Evolutionary conservation across 2,113 vertebrate genomes (phyloP), one percentile per base, ranked within the genome.

Genomic region (Bufo gargarizans): DNA sequence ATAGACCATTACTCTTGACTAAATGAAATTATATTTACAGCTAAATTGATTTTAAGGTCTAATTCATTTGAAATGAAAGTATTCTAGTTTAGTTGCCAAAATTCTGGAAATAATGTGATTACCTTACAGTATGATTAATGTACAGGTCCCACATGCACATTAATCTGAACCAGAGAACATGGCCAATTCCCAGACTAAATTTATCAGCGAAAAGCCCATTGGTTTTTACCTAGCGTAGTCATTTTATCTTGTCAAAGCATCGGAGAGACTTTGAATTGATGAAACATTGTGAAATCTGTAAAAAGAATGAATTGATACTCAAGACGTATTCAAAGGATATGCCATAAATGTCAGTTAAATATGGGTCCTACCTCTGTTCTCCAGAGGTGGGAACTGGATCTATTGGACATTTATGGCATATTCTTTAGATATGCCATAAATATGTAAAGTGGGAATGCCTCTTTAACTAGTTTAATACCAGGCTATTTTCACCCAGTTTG

Each of bases 131-230:
- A 61, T 19, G 79, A 81, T 81, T 81, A 45, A 81, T 81, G 14
- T 12, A 81, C 79, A 81, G 43, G 79, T 81, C 79, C 33, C 56
- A 81, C 56, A 19, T 61, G 58, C 17, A 43, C 79, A 81, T 81
- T 61, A 61, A 81, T 81, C 79, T 61, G 43, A 53, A 47, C 33
- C 58, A 45, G 55, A 43, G 33, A 81, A 45, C 45, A 16, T 81
- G 79, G 56, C 63, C 56, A 61, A 45, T 81, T 81, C 79, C 72
- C 79, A 81, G 43, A 61, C 79, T 45, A 45, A 61, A 81, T 81
- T 81, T 61, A 81, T 61, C 56, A 61, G 79, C 47, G 33, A 61
- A 58, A 61, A 81, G 56, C 58, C 56, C 79, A 47, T 61, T 61
- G 16, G 79, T 61, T 81, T 80, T 19, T 58, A 45, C 17, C n/a